Conservation (phyloP, 1,140 invertebrate species). For the Papilio xuthus region DNA sequence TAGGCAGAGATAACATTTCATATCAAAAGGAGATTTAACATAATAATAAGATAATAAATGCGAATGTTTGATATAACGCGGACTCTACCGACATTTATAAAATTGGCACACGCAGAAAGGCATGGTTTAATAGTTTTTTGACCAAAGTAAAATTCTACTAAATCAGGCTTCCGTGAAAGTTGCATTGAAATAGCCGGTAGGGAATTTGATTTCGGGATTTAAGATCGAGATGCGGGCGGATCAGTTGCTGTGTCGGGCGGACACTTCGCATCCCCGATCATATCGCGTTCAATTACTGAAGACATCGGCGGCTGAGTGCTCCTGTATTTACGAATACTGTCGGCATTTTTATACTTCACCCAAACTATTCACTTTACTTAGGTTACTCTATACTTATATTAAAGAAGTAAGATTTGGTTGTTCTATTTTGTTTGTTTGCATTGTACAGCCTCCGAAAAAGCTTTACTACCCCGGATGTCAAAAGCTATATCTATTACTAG, state of each 20-base stretch:
- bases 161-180: background rate
- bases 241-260: background rate
- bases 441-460: too few species aligned
- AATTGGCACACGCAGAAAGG: too few species aligned
- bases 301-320: constrained; percentile 15
- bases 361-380: background rate
- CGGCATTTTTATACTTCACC: background rate
- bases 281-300: constrained; percentile 22
- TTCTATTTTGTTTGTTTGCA: too few species aligned
- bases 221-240: background rate
- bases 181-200: background rate
- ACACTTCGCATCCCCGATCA: constrained; percentile 9
- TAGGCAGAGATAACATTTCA: background rate
- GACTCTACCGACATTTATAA: too few species aligned
- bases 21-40: background rate
- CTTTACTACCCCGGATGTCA: too few species aligned
- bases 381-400: too few species aligned
- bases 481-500: too few species aligned
- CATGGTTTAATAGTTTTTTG: too few species aligned
- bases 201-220: background rate
- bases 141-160: too few species aligned
- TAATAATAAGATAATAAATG: background rate
- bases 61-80: too few species aligned
- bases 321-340: background rate
- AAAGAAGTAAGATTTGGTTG: too few species aligned